Conservation (phyloP, 1,140 invertebrate genomes). For the Cotesia vestalis region DNA sequence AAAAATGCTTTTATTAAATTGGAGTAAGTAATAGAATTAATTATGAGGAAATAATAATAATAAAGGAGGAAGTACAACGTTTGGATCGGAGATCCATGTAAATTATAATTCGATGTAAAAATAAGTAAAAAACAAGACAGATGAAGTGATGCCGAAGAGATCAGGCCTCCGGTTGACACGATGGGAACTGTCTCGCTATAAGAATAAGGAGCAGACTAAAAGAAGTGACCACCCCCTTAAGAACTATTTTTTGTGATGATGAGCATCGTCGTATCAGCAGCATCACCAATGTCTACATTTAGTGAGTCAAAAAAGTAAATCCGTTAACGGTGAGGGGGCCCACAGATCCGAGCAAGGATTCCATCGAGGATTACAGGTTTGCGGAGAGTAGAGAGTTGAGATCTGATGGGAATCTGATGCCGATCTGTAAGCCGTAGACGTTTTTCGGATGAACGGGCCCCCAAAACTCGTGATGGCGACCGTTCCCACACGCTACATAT, state of each 20-base stretch:
- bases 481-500: conserved; percentile 63
- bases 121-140: conserved; percentile 11
- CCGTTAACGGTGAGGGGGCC: conserved; percentile 40
- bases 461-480: conserved; percentile 40
- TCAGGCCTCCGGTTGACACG: conserved; percentile 27
- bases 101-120: not conserved
- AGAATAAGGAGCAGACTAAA: too few relatives aligned
- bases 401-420: conserved; percentile 61
- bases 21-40: too few relatives aligned
- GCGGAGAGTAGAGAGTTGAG: conserved; percentile 37
- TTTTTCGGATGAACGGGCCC: conserved; percentile 50
- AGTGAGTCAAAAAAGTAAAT: conserved; percentile 18
- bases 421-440: conserved; percentile 33
- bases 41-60: not conserved
- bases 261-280: not conserved
- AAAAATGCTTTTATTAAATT: too few relatives aligned
- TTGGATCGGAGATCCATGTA: too few relatives aligned
- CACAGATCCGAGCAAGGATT: conserved; percentile 37
- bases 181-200: conserved; percentile 14
- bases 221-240: too few relatives aligned
- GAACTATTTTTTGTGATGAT: conserved; percentile 4
- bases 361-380: conserved; percentile 42
- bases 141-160: conserved; percentile 16
- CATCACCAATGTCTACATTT: too few relatives aligned
- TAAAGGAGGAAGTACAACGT: too few relatives aligned